Conservation (phyloP, 2,888 invertebrate genomes). For the Nowickia ferox region DNA sequence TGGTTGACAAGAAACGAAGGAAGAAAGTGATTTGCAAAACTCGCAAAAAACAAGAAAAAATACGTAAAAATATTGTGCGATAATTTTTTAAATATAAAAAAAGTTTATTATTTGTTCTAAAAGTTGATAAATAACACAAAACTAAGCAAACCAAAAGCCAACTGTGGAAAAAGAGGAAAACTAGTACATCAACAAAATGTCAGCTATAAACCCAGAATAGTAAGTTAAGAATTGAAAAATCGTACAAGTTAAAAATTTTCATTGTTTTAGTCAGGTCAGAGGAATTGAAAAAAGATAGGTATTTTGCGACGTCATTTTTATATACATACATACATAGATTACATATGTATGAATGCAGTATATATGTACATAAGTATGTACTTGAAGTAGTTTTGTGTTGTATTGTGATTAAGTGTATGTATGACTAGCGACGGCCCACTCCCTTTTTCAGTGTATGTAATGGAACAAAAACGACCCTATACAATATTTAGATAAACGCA, state of each 20-base stretch:
- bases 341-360: background rate
- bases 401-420: constrained; percentile 50
- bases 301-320: constrained; percentile 80
- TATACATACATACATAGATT: too few relatives aligned
- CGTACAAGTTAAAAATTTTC: constrained; percentile 17
- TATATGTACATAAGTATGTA: constrained; percentile 72
- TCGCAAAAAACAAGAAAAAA: constrained; percentile 56
- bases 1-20: constrained; percentile 54
- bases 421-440: constrained; percentile 67
- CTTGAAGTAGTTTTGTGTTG: constrained; percentile 55
- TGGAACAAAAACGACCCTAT: constrained; percentile 61
- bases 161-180: constrained; percentile 60
- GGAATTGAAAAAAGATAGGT: constrained; percentile 19
- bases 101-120: constrained; percentile 71
- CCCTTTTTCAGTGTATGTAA: constrained; percentile 69
- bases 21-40: constrained; percentile 63
- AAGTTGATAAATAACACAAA: constrained; percentile 47
- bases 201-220: constrained; percentile 92
- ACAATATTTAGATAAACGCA: constrained; percentile 50
- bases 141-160: constrained; percentile 28
- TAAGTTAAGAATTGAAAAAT: constrained; percentile 84
- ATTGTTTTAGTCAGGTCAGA: constrained; percentile 40
- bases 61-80: constrained; percentile 63
- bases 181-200: constrained; percentile 78
- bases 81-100: constrained; percentile 58